phyloP scores from a whole-genome alignment of 2,797 vertebrate species.

The Sphaeramia orbicularis region DNA sequence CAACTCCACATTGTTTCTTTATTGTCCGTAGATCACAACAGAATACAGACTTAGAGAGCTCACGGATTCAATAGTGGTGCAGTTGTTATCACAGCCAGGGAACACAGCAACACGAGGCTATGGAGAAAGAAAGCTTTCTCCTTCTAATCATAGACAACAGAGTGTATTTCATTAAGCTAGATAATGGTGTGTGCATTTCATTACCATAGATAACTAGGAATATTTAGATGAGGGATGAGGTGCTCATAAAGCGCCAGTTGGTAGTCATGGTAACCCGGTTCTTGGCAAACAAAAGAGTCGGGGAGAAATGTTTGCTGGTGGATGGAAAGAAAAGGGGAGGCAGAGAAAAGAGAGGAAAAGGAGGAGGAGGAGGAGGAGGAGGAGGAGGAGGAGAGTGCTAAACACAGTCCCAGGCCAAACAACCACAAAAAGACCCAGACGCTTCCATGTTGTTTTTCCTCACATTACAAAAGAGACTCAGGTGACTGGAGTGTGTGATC shows the following conservation, averaged over 20 bases:
- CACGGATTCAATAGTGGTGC: conserved; percentile 22
- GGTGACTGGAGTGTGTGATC: conserved; percentile 50
- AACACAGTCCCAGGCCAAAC: conserved; percentile 33
- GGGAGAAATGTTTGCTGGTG: conserved; percentile 70
- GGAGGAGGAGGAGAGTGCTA: conserved; percentile 35
- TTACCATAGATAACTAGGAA: conserved; percentile 84
- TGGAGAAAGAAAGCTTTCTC: conserved; percentile 59
- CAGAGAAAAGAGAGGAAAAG: conserved; percentile 27
- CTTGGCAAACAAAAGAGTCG: conserved; percentile 80
- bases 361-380: conserved; percentile 13
- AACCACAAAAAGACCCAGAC: conserved; percentile 9
- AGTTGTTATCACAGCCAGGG: conserved; percentile 44
- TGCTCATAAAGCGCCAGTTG: conserved; percentile 75
- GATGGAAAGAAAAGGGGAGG: conserved; percentile 50
- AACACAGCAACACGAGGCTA: conserved; percentile 38
- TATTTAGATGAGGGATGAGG: conserved; percentile 84
- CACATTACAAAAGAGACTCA: conserved; percentile 47
- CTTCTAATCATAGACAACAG: conserved; percentile 78
- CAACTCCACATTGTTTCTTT: conserved; percentile 63
- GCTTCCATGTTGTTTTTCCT: conserved; percentile 40
- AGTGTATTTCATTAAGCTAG: conserved; percentile 81
- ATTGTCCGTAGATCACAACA: conserved; percentile 39
- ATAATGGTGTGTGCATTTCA: conserved; percentile 85
- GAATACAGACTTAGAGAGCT: conserved; percentile 40
- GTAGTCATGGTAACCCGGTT: conserved; percentile 79